These are phyloP conservation scores for Mamestra brassicae DNA, from an alignment of 2,888 invertebrate species.

Conservation along the genomic window DNA sequence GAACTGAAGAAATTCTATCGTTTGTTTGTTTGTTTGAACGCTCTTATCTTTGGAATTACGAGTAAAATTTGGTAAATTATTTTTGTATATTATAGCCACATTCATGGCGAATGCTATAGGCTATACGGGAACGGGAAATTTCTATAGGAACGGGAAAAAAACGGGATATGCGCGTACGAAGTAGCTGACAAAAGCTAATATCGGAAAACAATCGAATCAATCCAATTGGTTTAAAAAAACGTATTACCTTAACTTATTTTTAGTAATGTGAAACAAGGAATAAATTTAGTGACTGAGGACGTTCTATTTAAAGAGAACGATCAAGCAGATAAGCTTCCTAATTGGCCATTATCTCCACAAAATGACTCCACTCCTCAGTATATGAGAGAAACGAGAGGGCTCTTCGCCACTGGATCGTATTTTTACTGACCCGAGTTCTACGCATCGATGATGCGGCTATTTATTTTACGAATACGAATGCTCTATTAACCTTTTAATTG, in stretches of 20 bases:
- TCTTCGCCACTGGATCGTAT: background rate
- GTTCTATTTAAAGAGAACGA: background rate
- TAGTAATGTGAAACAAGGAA: background rate
- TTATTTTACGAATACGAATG: background rate
- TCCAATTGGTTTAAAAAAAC: background rate
- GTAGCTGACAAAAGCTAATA: background rate
- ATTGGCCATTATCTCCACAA: background rate
- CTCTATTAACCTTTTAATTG: conserved; percentile 6
- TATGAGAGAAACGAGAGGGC: no score
- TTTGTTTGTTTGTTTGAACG: no score
- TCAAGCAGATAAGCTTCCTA: background rate
- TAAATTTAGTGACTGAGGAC: background rate
- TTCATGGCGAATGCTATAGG: no score
- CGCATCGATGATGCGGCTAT: background rate
- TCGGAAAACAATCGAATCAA: background rate
- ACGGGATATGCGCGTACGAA: no score
- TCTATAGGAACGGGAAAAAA: no score
- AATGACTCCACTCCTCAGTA: background rate
- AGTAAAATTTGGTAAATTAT: no score
- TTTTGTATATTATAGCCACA: no score
- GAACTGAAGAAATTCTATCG: no score
- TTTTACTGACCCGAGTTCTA: background rate
- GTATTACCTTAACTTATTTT: background rate
- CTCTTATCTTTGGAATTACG: no score
- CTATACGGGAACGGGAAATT: no score